Evolutionary conservation across 2,113 vertebrate genomes (phyloP).

Genomic region (Galeopterus variegatus): DNA sequence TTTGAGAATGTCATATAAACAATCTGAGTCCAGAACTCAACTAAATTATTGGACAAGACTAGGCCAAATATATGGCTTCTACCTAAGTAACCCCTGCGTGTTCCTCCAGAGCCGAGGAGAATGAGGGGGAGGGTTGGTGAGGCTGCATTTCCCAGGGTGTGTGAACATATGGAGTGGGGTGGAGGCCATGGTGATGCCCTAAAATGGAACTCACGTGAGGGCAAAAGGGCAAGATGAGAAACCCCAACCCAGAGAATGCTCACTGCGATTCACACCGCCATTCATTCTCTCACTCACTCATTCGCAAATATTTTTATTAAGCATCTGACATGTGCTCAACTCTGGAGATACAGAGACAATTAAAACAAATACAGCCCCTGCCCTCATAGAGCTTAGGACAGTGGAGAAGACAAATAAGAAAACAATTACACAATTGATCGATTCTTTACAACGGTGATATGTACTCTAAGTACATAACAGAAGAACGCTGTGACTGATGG

Average conservation of each 20-base stretch:
- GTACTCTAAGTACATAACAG: neutral
- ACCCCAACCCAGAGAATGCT: neutral
- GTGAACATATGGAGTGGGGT: neutral
- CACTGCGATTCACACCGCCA: neutral
- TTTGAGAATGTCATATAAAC: neutral
- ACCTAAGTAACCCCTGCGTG: neutral
- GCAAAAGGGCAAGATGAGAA: neutral
- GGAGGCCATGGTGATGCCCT: neutral
- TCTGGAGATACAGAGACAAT: neutral
- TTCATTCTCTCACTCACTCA: neutral
- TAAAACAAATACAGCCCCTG: neutral
- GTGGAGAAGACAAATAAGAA: conserved; percentile 35
- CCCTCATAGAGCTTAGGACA: neutral
- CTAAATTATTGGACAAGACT: neutral
- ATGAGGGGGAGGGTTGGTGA: neutral
- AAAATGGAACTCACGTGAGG: neutral
- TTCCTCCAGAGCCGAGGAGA: neutral
- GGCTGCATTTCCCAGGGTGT: neutral
- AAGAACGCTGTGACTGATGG: neutral
- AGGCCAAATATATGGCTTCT: neutral
- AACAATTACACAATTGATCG: neutral
- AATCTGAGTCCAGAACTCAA: neutral
- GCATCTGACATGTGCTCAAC: neutral
- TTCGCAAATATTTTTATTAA: conserved; percentile 13
- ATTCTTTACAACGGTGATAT: neutral